Percentiles rank a stretch among this genome's conserved stretches.
Evolutionary conservation across 2,797 vertebrate species (phyloP).

Genomic region (Helarctos malayanus): DNA sequence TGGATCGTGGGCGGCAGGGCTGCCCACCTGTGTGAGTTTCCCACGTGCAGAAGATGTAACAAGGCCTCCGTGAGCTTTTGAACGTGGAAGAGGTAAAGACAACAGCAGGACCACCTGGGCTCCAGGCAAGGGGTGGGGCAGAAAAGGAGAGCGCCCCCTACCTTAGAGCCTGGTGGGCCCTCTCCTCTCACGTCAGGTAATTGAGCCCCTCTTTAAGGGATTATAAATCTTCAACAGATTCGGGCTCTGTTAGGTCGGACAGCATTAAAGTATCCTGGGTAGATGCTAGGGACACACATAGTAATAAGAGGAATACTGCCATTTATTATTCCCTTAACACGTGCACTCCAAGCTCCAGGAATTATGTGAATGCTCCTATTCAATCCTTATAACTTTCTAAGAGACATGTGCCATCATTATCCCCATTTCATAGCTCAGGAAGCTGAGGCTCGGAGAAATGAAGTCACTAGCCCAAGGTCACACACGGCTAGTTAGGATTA

Average conservation of each 20-base stretch:
- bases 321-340: not conserved
- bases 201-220: not conserved
- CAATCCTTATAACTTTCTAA: slow-evolving; percentile 18
- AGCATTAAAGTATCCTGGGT: not conserved
- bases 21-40: not conserved
- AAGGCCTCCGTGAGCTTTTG: not conserved
- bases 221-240: not conserved
- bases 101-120: not conserved
- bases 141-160: not conserved
- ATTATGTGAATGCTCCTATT: not conserved
- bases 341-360: not conserved
- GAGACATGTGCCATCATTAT: not conserved
- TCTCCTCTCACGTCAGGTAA: not conserved
- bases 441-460: slow-evolving; percentile 43
- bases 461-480: not conserved
- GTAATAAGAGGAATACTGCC: not conserved
- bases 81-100: not conserved
- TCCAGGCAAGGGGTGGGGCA: not conserved
- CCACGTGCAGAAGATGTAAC: not conserved
- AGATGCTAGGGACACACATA: not conserved
- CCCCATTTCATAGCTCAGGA: slow-evolving; percentile 58
- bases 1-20: not conserved
- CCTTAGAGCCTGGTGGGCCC: not conserved
- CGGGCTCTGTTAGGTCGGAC: not conserved
- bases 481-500: slow-evolving; percentile 12